Conservation (phyloP, 2,797 vertebrate genomes). For the Ataeniobius toweri region DNA sequence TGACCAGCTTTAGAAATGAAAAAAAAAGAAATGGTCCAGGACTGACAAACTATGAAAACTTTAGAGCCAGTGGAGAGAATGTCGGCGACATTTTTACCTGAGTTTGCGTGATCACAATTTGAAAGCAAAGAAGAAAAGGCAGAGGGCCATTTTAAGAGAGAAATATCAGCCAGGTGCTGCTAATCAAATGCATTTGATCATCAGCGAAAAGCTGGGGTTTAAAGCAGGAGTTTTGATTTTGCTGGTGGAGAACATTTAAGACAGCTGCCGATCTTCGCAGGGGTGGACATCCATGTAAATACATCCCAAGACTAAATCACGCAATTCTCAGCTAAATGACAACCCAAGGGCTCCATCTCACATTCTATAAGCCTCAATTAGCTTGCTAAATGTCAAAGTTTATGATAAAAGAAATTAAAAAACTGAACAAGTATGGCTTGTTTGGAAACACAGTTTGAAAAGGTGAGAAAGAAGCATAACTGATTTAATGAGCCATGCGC, state of each 20-base stretch:
- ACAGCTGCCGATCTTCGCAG: no score
- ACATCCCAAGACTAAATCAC: no score
- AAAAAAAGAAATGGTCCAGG: slow-evolving; percentile 11
- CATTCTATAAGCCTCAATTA: no score
- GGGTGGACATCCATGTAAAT: no score
- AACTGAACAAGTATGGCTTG: neutral
- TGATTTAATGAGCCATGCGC: no score
- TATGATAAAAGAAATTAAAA: neutral
- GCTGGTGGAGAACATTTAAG: neutral
- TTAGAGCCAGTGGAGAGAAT: neutral
- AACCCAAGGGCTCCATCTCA: no score
- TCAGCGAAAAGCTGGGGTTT: neutral
- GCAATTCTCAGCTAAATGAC: no score
- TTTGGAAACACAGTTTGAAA: neutral
- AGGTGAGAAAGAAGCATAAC: neutral
- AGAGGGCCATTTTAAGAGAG: neutral
- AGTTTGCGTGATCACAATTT: slow-evolving; percentile 10
- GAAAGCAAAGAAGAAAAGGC: slow-evolving; percentile 13
- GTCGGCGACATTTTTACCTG: slow-evolving; percentile 11
- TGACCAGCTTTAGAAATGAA: slow-evolving; percentile 11
- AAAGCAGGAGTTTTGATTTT: neutral
- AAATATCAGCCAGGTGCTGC: neutral
- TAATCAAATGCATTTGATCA: neutral
- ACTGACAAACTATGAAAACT: slow-evolving; percentile 29
- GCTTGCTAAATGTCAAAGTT: neutral